phyloP scores from a whole-genome alignment of 2,113 vertebrate species.

The Irena cyanogastra region DNA sequence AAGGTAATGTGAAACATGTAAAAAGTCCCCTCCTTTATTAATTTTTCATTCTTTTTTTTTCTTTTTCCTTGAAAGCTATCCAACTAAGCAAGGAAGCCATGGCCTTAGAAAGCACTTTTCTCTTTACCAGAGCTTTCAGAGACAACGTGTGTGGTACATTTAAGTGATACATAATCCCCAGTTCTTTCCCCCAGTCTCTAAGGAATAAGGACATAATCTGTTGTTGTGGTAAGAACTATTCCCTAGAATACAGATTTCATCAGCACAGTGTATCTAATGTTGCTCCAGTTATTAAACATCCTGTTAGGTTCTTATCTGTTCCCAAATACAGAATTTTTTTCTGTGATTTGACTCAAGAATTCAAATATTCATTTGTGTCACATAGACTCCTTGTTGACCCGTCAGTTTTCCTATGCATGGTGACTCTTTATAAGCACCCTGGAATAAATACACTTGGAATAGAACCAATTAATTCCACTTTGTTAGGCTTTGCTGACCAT shows the following conservation, averaged over 20 bases:
- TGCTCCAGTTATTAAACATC: not conserved
- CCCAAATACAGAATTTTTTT: not conserved
- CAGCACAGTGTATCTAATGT: not conserved
- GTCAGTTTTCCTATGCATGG: not conserved
- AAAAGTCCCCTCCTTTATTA: constrained; percentile 43
- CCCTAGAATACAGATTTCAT: constrained; percentile 9
- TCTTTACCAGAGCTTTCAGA: constrained; percentile 8
- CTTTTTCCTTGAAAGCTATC: not conserved
- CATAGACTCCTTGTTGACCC: not conserved
- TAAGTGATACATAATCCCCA: constrained; percentile 31
- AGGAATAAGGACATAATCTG: constrained; percentile 12
- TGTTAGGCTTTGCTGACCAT: not conserved
- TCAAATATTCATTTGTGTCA: not conserved
- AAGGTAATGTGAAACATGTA: constrained; percentile 44
- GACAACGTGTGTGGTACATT: constrained; percentile 35
- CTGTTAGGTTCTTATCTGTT: not conserved
- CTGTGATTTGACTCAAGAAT: not conserved
- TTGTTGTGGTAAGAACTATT: constrained; percentile 21
- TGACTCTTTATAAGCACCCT: not conserved
- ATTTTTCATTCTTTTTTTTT: not conserved
- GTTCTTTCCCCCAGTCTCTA: not conserved
- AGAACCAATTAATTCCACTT: not conserved
- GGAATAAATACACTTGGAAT: not conserved
- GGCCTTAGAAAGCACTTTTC: constrained; percentile 2
- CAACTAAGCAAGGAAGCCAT: constrained; percentile 11